phyloP scores from a whole-genome alignment of 2,113 vertebrate genomes.

The Notothenia coriiceps region DNA sequence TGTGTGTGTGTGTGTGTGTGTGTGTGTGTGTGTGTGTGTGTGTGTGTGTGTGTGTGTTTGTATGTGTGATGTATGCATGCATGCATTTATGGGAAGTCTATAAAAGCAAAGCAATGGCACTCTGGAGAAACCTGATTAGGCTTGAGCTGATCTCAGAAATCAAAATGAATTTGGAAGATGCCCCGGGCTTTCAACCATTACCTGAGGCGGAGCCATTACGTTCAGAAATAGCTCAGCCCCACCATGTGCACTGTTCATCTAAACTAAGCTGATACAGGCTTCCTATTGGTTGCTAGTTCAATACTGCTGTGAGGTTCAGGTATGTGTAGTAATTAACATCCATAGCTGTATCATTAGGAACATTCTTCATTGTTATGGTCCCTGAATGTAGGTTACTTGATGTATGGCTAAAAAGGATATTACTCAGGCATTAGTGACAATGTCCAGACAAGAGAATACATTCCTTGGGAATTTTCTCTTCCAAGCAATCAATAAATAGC shows the following conservation, averaged over 20 bases:
- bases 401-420: constrained; percentile 31
- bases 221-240: constrained; percentile 59
- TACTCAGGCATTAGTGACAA: constrained; percentile 42
- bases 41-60: constrained; percentile 9
- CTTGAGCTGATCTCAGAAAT: constrained; percentile 72
- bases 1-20: neutral
- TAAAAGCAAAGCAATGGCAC: constrained; percentile 64
- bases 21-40: neutral
- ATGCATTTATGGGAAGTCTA: constrained; percentile 67
- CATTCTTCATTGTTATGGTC: constrained; percentile 36
- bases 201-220: constrained; percentile 73
- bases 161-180: constrained; percentile 75
- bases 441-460: constrained; percentile 38
- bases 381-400: constrained; percentile 45
- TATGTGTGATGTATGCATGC: neutral
- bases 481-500: constrained; percentile 56
- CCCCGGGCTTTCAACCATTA: constrained; percentile 58
- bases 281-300: constrained; percentile 37
- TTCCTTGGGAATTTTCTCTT: constrained; percentile 41
- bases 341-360: constrained; percentile 13
- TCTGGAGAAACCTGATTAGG: constrained; percentile 73
- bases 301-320: constrained; percentile 22
- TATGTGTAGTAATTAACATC: constrained; percentile 53
- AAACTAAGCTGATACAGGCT: constrained; percentile 42
- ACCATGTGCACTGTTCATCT: constrained; percentile 47